Percentiles rank a stretch among this genome's conserved stretches.
Evolutionary conservation across 64 coral and sea anemone genomes (phyloP).

Genomic region (Montipora sp.): DNA sequence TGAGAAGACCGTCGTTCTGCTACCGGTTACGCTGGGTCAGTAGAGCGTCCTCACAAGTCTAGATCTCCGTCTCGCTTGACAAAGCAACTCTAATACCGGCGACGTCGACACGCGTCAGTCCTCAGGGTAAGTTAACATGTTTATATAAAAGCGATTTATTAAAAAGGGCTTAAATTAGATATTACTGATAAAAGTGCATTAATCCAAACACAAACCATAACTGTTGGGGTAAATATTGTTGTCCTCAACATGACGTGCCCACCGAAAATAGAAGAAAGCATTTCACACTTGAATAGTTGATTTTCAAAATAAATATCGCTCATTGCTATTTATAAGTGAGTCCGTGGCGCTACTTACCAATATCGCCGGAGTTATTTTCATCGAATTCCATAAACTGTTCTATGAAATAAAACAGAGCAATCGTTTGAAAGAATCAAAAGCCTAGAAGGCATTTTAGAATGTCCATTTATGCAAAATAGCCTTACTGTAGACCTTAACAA

Average conservation of each 20-base stretch:
- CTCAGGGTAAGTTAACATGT: too few species aligned
- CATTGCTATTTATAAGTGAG: neutral
- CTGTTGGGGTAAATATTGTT: neutral
- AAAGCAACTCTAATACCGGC: too few species aligned
- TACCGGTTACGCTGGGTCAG: too few species aligned
- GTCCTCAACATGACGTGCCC: neutral
- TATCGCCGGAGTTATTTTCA: conserved; percentile 87
- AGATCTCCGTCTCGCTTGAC: too few species aligned
- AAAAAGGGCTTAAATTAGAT: neutral
- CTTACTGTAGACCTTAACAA: too few species aligned
- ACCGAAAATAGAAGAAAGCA: conserved; percentile 7
- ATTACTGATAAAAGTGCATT: neutral
- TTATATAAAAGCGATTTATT: neutral
- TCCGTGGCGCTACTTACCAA: conserved; percentile 65
- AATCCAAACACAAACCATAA: neutral
- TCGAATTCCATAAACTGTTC: conserved; percentile 99
- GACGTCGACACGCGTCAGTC: too few species aligned
- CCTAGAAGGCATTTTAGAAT: neutral
- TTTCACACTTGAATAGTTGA: neutral
- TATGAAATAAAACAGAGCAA: conserved; percentile 15
- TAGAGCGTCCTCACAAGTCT: too few species aligned
- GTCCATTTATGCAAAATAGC: neutral
- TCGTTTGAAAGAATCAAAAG: neutral
- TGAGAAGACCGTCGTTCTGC: too few species aligned
- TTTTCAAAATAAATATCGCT: neutral